Conservation (phyloP, 1,140 invertebrate genomes). For the Sinonovacula constricta region DNA sequence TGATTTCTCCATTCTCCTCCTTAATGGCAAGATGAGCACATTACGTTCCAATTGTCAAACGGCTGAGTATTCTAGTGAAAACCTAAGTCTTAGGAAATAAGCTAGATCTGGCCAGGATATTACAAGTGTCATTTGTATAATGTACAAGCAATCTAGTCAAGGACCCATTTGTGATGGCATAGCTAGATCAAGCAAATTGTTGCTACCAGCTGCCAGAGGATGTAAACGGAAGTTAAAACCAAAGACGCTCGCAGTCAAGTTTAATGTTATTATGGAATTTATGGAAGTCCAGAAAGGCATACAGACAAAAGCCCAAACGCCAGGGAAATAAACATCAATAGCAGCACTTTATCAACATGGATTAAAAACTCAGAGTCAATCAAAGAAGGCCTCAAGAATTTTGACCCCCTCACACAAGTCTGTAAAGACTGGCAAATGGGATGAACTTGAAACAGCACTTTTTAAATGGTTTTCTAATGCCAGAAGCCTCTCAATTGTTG, state of each 20-base stretch:
- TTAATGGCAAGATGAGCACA: background rate
- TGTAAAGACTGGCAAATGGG: background rate
- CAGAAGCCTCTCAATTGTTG: background rate
- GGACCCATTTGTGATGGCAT: slow-evolving; percentile 15
- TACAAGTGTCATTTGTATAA: background rate
- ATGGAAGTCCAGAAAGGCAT: slow-evolving; percentile 40
- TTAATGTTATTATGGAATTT: slow-evolving; percentile 35
- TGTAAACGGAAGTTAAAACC: background rate
- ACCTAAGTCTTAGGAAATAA: too few relatives aligned
- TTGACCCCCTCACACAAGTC: background rate
- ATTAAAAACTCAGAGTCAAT: slow-evolving; percentile 29
- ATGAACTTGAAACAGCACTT: background rate
- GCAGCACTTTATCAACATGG: slow-evolving; percentile 34
- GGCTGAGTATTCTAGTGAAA: too few relatives aligned
- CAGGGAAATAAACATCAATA: slow-evolving; percentile 2
- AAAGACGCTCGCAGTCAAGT: slow-evolving; percentile 7
- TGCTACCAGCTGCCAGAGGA: background rate
- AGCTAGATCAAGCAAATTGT: slow-evolving; percentile 14
- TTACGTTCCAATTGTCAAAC: too few relatives aligned
- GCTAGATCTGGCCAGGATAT: background rate
- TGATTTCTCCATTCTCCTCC: background rate
- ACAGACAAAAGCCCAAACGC: slow-evolving; percentile 37
- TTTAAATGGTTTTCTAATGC: background rate
- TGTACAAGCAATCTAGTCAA: slow-evolving; percentile 24
- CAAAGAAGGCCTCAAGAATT: slow-evolving; percentile 10